Evolutionary conservation across 1,140 invertebrate genomes (phyloP).

Genomic region (Holotrichia oblita): DNA sequence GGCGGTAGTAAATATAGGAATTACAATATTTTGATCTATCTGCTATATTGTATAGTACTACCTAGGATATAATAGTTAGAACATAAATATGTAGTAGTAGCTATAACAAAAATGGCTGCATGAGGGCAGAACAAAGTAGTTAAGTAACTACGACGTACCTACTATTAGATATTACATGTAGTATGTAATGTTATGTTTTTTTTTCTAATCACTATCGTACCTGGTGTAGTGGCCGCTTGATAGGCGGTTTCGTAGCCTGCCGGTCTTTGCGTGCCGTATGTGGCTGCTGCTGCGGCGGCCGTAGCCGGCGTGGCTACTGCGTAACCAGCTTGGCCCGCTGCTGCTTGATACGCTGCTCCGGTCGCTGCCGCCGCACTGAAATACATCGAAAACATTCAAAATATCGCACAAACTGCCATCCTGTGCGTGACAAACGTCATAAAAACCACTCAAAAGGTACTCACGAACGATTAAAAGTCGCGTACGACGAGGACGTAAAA

Average conservation of each 20-base stretch:
- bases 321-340: conserved; percentile 77
- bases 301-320: conserved; percentile 83
- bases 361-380: conserved; percentile 62
- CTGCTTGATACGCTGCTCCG: conserved; percentile 77
- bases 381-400: conserved; percentile 38
- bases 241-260: conserved; percentile 81
- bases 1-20: too few relatives aligned
- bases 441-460: conserved; percentile 32
- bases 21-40: too few relatives aligned
- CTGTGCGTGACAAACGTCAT: conserved; percentile 15
- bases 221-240: conserved; percentile 70
- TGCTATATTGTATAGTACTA: too few relatives aligned
- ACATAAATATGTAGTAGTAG: too few relatives aligned
- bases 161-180: too few relatives aligned
- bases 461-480: neutral
- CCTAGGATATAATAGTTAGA: too few relatives aligned
- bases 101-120: conserved; percentile 22
- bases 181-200: too few relatives aligned
- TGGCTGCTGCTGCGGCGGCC: conserved; percentile 78
- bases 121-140: conserved; percentile 27
- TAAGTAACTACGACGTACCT: too few relatives aligned
- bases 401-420: conserved; percentile 23
- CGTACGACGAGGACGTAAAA: conserved; percentile 2
- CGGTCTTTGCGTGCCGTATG: conserved; percentile 79
- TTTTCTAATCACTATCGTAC: conserved; percentile 41